Conservation (phyloP, 2,888 invertebrate species). For the Elegia similella region DNA sequence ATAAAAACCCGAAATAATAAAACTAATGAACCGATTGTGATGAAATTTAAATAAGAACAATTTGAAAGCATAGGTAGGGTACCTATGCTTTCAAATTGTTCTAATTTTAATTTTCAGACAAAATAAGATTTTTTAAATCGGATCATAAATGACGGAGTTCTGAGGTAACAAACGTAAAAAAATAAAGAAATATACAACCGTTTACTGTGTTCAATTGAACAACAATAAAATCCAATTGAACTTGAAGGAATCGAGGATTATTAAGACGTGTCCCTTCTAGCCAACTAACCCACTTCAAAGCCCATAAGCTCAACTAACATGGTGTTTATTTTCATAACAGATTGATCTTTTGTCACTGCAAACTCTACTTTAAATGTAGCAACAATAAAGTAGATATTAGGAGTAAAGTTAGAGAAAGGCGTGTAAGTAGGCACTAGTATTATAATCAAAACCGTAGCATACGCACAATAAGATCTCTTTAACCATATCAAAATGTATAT, state of each 20-base stretch:
- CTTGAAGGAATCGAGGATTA: slow-evolving; percentile 17
- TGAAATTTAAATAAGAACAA: too few species aligned
- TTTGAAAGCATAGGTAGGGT: too few species aligned
- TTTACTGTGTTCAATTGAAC: too few species aligned
- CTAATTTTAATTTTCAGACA: too few species aligned
- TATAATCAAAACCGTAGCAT: slow-evolving; percentile 54
- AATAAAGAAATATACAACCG: too few species aligned
- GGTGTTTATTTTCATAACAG: slow-evolving; percentile 10
- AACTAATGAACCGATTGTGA: too few species aligned
- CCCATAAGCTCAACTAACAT: slow-evolving; percentile 16
- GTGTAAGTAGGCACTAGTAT: slow-evolving; percentile 30
- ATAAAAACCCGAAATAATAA: too few species aligned
- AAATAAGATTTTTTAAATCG: too few species aligned
- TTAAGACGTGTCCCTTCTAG: slow-evolving; percentile 21
- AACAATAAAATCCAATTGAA: slow-evolving; percentile 12
- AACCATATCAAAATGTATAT: slow-evolving; percentile 45
- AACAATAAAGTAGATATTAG: slow-evolving; percentile 16
- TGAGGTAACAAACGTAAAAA: too few species aligned
- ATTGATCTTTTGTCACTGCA: neutral
- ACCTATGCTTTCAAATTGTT: too few species aligned
- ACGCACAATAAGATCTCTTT: slow-evolving; percentile 57
- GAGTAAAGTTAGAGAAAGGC: slow-evolving; percentile 15
- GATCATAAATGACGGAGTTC: too few species aligned
- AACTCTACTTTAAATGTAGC: neutral
- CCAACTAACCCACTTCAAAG: slow-evolving; percentile 16